Percentiles rank a stretch among this genome's conserved stretches.
phyloP scores from a whole-genome alignment of 1,140 invertebrate species.

The Procambarus clarkii region DNA sequence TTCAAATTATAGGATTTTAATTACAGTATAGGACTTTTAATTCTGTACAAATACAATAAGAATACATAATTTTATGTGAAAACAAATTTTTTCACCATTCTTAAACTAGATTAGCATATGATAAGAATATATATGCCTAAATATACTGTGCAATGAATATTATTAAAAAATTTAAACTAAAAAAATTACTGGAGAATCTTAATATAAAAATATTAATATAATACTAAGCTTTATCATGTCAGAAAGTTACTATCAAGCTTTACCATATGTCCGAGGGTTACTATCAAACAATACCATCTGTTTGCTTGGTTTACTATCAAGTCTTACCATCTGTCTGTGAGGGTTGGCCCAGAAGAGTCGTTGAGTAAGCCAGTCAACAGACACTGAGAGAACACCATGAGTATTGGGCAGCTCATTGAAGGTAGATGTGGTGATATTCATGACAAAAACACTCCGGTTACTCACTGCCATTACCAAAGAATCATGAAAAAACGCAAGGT shows the following conservation, averaged over 20 bases:
- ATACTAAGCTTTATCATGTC: too few species aligned
- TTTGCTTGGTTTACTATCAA: slow-evolving; percentile 75
- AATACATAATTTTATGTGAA: too few species aligned
- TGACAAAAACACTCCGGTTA: slow-evolving; percentile 83
- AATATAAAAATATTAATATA: too few species aligned
- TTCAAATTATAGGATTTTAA: too few species aligned
- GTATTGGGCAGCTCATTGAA: slow-evolving; percentile 80
- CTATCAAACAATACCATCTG: slow-evolving; percentile 76
- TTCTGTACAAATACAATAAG: too few species aligned
- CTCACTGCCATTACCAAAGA: slow-evolving; percentile 85
- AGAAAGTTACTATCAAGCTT: neutral
- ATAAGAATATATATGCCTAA: too few species aligned
- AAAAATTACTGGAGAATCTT: too few species aligned
- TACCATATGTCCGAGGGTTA: slow-evolving; percentile 82
- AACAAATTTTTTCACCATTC: too few species aligned
- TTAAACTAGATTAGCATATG: too few species aligned
- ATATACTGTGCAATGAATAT: too few species aligned
- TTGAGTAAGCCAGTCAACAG: slow-evolving; percentile 91
- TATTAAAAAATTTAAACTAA: too few species aligned
- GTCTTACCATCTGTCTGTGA: slow-evolving; percentile 81
- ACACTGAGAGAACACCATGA: slow-evolving; percentile 85
- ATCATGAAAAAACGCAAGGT: slow-evolving; percentile 84
- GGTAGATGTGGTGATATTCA: slow-evolving; percentile 81
- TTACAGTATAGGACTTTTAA: too few species aligned
- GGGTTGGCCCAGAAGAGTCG: slow-evolving; percentile 93